These are phyloP conservation scores for Luperina testacea DNA, from an alignment of 2,888 invertebrate species.

Conservation along the genomic window DNA sequence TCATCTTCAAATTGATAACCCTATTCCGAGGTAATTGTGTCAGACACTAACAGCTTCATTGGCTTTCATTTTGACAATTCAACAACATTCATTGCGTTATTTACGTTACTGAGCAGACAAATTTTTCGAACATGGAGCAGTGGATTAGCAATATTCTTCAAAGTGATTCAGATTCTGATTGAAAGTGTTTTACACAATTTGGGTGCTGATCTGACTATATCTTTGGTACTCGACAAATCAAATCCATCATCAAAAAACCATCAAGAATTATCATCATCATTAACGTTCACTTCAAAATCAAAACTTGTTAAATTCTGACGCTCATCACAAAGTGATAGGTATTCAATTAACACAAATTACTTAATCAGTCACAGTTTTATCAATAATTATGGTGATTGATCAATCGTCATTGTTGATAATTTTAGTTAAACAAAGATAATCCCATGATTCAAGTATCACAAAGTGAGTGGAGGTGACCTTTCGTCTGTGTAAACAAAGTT, in stretches of 20 bases:
- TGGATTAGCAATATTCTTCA: neutral
- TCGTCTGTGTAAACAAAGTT: slow-evolving; percentile 67
- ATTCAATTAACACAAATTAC: slow-evolving; percentile 42
- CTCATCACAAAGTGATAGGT: slow-evolving; percentile 12
- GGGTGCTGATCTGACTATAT: neutral
- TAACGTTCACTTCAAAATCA: slow-evolving; percentile 16
- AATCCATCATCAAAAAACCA: neutral
- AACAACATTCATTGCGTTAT: neutral
- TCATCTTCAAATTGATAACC: neutral
- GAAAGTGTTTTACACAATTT: neutral
- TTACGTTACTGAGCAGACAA: neutral
- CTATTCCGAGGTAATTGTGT: neutral
- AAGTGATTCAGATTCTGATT: neutral
- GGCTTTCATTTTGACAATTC: neutral
- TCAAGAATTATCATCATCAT: slow-evolving; percentile 18
- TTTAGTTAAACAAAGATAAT: slow-evolving; percentile 64
- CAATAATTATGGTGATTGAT: slow-evolving; percentile 53
- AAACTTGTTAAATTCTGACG: slow-evolving; percentile 18
- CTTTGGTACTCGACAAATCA: neutral
- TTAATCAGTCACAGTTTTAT: slow-evolving; percentile 47
- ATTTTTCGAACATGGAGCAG: neutral
- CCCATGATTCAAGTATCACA: slow-evolving; percentile 57
- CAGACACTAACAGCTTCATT: neutral
- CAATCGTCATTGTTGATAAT: slow-evolving; percentile 59
- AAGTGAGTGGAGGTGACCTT: slow-evolving; percentile 69